Base-by-base conservation (phyloP, 2,797 vertebrate species). In the Syncerus caffer region DNA sequence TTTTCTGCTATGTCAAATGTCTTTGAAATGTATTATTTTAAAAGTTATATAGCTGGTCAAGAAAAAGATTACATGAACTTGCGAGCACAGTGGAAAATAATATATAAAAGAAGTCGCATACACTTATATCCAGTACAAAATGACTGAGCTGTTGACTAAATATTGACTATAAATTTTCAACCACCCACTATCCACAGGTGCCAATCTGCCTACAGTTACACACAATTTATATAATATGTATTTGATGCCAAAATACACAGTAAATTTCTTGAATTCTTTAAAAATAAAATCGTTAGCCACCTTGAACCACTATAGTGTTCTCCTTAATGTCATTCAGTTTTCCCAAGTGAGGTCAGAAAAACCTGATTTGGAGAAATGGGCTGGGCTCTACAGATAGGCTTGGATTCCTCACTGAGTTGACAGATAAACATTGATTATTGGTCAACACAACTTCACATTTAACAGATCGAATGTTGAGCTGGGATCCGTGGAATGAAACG, bases 91-190 rank as follows among this genome's bases (percentile, higher is more conserved):
- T 71, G 2, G 55, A 82, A 95, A 96, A 86, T 86, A 42, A 82
- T 80, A 15, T 90, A 94, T 96, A 57, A 53, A 84, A 80, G 90
- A 96, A 89, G 29, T 62, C 55, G 71, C 23, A 97, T 74, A 67
- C 60, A 47, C 80, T 96, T 95, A 19, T 51, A 93, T 94, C 87
- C 85, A 51, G 85, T 76, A 87, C 27, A 82, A 93, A 96, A 23
- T 94, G 57, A 96, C 42, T 85, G 86, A 93, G 55, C 78, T 96
- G 84, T 96, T 98, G 79, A 93, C 67, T 96, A 96, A 96, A 97
- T 95, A 98, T 83, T 97, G 80, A 97, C 92, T 98, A 34, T 82
- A 93, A 93, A 94, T 94, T 82, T 97, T 92, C 60, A 92, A 34
- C 90, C 89, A 95, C 96, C 79, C 79, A 97, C 90, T 55, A 60